Conservation (phyloP, 2,888 invertebrate species). For the Mythimna vitellina region DNA sequence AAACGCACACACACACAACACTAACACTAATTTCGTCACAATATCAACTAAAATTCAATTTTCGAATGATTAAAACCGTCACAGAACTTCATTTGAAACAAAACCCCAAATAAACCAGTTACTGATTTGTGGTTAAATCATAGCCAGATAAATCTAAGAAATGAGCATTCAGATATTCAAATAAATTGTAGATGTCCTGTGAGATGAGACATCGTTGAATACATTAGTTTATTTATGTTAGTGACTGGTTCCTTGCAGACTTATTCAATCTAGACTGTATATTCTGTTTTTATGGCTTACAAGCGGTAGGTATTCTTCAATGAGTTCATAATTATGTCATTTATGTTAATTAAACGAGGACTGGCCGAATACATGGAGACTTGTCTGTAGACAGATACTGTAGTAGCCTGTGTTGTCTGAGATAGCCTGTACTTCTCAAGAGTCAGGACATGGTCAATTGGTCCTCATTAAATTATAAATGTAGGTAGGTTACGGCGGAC, state of each 20-base stretch:
- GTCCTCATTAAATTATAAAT: not conserved
- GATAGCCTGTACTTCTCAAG: not conserved
- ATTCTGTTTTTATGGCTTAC: not conserved
- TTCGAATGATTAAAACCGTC: no score
- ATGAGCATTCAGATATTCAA: not conserved
- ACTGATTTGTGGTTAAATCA: not conserved
- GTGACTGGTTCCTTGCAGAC: conserved; percentile 6
- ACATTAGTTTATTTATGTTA: conserved; percentile 22
- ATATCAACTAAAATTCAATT: no score
- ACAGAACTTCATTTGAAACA: no score
- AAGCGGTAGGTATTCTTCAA: not conserved
- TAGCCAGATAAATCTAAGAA: not conserved
- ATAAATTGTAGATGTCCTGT: conserved; percentile 6
- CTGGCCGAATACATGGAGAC: not conserved
- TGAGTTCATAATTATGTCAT: not conserved
- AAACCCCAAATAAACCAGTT: not conserved
- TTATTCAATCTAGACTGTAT: not conserved
- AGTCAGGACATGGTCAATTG: not conserved
- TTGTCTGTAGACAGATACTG: not conserved
- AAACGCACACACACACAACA: no score
- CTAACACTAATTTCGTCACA: no score
- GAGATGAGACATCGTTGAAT: conserved; percentile 15
- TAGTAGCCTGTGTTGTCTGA: not conserved
- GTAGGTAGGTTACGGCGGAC: not conserved
- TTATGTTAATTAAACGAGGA: not conserved